phyloP scores from a whole-genome alignment of 2,888 invertebrate genomes.

The Melangyna quadrimaculata region DNA sequence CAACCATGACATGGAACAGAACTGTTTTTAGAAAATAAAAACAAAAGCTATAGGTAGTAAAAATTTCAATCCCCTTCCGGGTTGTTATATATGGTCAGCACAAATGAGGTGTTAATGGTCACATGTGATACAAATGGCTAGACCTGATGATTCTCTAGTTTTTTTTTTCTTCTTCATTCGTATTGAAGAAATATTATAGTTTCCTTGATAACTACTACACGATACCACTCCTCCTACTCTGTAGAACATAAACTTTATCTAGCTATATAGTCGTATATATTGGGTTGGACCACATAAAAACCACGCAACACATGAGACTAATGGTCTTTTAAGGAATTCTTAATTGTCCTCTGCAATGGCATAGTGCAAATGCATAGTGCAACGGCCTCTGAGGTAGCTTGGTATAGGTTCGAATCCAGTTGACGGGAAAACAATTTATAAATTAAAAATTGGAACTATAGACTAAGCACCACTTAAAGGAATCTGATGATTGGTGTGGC shows the following conservation, averaged over 20 bases:
- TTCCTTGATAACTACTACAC: background rate
- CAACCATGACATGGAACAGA: background rate
- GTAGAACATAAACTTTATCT: background rate
- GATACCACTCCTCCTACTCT: background rate
- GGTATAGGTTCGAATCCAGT: too few relatives aligned
- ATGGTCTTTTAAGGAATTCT: slow-evolving; percentile 70
- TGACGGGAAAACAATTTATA: too few relatives aligned
- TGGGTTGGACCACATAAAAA: slow-evolving; percentile 64
- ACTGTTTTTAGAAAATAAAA: slow-evolving; percentile 31
- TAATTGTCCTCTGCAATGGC: slow-evolving; percentile 59
- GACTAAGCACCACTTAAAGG: too few relatives aligned
- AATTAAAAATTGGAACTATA: too few relatives aligned
- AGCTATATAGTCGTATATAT: background rate
- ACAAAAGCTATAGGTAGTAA: slow-evolving; percentile 47
- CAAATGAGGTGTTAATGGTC: slow-evolving; percentile 72
- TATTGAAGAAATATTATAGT: background rate
- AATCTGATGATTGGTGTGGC: too few relatives aligned
- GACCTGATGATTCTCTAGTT: slow-evolving; percentile 53
- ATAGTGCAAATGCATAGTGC: too few relatives aligned
- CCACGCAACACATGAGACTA: slow-evolving; percentile 70
- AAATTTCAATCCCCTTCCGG: slow-evolving; percentile 42
- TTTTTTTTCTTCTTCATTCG: background rate
- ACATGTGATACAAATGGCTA: slow-evolving; percentile 68
- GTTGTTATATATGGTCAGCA: slow-evolving; percentile 57
- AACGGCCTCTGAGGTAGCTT: too few relatives aligned